Conservation (phyloP, 1,140 invertebrate genomes). For the Linepithema humile region DNA sequence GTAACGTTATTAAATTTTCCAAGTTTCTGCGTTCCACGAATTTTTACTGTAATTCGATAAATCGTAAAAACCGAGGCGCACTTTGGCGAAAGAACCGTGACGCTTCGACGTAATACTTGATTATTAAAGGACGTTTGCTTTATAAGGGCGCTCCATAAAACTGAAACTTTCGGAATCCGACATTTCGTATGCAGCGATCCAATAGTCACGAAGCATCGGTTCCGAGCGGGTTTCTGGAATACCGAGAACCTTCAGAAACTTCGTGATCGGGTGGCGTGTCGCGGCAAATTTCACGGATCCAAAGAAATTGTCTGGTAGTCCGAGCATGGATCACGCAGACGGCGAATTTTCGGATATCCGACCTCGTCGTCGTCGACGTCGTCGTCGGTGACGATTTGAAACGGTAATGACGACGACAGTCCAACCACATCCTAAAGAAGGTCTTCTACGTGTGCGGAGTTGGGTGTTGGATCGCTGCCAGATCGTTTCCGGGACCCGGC, state of each 20-base stretch:
- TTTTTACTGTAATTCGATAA: neutral
- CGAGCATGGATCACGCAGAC: conserved; percentile 2
- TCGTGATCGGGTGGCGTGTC: conserved; percentile 13
- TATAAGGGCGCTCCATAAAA: conserved; percentile 20
- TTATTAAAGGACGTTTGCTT: conserved; percentile 28
- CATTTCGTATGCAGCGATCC: conserved; percentile 26
- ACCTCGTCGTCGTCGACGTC: neutral
- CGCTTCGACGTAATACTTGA: conserved; percentile 29
- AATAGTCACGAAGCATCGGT: conserved; percentile 5
- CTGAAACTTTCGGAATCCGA: conserved; percentile 15
- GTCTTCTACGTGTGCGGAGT: neutral
- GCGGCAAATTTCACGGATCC: neutral
- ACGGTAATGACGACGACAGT: conserved; percentile 60
- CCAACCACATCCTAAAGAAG: conserved; percentile 15
- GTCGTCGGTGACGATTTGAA: conserved; percentile 30
- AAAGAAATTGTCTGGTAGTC: neutral
- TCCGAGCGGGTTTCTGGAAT: conserved; percentile 15
- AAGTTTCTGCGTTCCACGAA: neutral
- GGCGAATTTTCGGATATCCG: conserved; percentile 43
- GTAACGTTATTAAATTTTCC: neutral
- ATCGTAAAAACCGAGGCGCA: neutral
- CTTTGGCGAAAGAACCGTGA: conserved; percentile 5
- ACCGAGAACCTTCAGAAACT: conserved; percentile 1
- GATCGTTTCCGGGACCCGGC: conserved; percentile 47
- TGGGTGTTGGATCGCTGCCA: conserved; percentile 56